These are phyloP conservation scores for Sternotherus odoratus DNA, from an alignment of 2,797 vertebrate genomes.

Conservation along the genomic window DNA sequence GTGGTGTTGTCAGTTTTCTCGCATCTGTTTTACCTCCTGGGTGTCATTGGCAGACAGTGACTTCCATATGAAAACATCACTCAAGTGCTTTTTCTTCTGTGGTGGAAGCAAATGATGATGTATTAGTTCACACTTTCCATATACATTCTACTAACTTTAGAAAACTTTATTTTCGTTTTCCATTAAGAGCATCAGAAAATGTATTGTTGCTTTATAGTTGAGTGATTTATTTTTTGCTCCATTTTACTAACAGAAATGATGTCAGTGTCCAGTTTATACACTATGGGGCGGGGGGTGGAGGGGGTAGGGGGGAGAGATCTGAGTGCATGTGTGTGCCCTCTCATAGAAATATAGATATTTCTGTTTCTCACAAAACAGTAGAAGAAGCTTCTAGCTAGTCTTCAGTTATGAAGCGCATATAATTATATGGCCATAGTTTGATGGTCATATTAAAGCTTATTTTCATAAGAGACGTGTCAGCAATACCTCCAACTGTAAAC, in stretches of 20 bases:
- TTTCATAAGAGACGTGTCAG: not conserved
- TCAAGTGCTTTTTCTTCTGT: not conserved
- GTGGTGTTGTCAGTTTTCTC: constrained; percentile 11
- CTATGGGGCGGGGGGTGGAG: not conserved
- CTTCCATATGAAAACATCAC: not conserved
- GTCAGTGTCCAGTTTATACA: not conserved
- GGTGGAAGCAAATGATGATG: not conserved
- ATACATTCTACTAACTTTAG: not conserved
- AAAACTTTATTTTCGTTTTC: not conserved
- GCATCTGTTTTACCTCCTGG: constrained; percentile 16
- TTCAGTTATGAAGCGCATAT: not conserved
- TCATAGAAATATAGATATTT: not conserved
- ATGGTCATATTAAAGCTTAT: not conserved
- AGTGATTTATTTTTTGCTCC: not conserved
- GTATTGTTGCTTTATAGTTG: not conserved
- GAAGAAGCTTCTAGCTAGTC: not conserved
- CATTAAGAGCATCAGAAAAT: not conserved
- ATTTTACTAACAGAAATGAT: not conserved
- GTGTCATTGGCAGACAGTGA: not conserved
- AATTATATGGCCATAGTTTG: not conserved
- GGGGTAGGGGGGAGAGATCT: not conserved
- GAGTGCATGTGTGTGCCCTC: not conserved
- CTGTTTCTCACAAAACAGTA: not conserved
- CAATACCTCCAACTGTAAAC: not conserved
- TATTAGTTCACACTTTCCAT: not conserved